A percentile compares a stretch with the other conserved stretches of the same genome.
Evolutionary conservation across 2,113 vertebrate species (phyloP).

Genomic region (human): DNA sequence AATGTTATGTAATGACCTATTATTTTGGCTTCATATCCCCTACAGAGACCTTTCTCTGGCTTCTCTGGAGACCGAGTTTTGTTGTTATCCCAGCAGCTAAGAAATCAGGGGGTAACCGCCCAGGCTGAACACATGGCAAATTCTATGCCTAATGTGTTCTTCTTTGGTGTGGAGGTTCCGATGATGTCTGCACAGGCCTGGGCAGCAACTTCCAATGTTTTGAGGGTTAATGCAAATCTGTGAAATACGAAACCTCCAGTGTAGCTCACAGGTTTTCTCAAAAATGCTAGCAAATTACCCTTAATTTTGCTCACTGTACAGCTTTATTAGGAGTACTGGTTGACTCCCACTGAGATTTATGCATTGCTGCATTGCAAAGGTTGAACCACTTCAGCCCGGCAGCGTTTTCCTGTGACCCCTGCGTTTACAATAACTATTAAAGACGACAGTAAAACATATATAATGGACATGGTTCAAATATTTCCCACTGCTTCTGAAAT

Average conservation of each 20-base stretch:
- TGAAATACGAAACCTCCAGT: not conserved
- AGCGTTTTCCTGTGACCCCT: not conserved
- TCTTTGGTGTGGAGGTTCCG: not conserved
- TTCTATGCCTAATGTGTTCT: not conserved
- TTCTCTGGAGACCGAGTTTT: not conserved
- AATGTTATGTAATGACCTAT: not conserved
- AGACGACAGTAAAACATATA: not conserved
- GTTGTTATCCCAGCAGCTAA: not conserved
- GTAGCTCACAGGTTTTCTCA: slow-evolving; percentile 20
- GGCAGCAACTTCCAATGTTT: not conserved
- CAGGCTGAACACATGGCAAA: not conserved
- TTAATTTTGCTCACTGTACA: not conserved
- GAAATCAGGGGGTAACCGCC: not conserved
- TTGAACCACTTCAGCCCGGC: not conserved
- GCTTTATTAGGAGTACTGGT: not conserved
- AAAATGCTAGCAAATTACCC: not conserved
- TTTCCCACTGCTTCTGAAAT: slow-evolving; percentile 59
- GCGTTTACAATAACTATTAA: not conserved
- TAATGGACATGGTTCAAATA: slow-evolving; percentile 14
- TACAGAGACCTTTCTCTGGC: not conserved
- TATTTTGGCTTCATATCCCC: not conserved
- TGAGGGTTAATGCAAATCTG: not conserved
- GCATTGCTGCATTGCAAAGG: not conserved
- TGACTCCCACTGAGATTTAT: not conserved
- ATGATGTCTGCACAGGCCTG: not conserved